phyloP scores from a whole-genome alignment of 2,797 vertebrate species.

The Argentina silus region DNA sequence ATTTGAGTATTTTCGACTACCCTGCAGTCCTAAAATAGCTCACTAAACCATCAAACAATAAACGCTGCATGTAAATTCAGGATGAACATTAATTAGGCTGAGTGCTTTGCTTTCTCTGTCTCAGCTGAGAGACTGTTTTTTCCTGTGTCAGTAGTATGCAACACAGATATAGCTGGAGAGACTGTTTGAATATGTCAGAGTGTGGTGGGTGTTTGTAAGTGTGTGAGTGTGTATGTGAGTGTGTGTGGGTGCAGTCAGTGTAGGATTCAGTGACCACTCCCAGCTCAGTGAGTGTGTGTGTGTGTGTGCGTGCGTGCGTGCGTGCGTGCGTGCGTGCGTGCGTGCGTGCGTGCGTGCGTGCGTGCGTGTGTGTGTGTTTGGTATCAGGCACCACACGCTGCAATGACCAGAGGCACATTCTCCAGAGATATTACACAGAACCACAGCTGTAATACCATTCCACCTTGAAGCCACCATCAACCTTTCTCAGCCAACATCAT shows the following conservation, averaged over 20 bases:
- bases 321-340: background rate
- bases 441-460: constrained; percentile 4
- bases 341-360: background rate
- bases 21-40: constrained; percentile 29
- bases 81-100: constrained; percentile 36
- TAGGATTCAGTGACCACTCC: no score
- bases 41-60: constrained; percentile 37
- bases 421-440: background rate
- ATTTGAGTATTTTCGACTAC: background rate
- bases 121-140: background rate
- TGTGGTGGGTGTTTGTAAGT: background rate
- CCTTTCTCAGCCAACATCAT: background rate
- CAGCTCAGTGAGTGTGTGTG: constrained; percentile 6
- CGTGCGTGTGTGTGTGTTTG: background rate
- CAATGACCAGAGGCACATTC: background rate
- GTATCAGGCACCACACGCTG: background rate
- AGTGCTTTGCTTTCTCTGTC: constrained; percentile 2
- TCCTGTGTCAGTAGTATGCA: background rate
- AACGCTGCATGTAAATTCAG: constrained; percentile 48
- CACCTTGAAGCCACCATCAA: constrained; percentile 6
- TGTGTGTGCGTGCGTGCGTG: constrained; percentile 6
- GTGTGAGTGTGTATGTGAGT: constrained; percentile 14
- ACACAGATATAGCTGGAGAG: background rate
- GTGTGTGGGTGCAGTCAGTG: constrained; percentile 11
- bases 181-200: background rate